Conservation (phyloP, 2,797 vertebrate species). For the Pangasius mekongensis region DNA sequence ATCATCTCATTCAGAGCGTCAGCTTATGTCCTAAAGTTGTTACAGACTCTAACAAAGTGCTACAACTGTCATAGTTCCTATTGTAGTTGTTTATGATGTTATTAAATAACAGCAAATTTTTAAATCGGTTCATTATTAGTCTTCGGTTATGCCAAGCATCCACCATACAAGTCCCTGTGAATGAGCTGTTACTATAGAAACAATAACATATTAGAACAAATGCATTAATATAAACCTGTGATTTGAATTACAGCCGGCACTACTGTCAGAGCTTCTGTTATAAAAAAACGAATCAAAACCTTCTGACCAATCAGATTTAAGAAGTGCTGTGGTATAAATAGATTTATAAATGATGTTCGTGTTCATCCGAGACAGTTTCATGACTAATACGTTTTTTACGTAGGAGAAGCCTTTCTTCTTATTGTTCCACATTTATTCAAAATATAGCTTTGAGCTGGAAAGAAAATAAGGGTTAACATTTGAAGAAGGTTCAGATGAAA, state of each 20-base stretch:
- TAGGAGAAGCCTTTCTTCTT: neutral
- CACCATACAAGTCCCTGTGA: neutral
- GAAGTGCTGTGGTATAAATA: neutral
- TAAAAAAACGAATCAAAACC: neutral
- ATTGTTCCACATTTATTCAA: neutral
- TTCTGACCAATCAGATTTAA: neutral
- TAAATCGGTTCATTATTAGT: neutral
- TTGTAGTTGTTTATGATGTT: too few relatives aligned
- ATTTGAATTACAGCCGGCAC: neutral
- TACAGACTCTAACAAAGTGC: neutral
- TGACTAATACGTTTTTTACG: neutral
- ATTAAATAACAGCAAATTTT: neutral
- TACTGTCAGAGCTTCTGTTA: neutral
- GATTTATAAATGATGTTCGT: neutral
- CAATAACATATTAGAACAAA: neutral
- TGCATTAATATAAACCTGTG: neutral
- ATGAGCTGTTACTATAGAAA: neutral
- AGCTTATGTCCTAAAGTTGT: neutral
- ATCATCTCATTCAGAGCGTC: neutral
- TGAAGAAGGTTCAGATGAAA: neutral
- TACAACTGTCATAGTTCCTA: neutral
- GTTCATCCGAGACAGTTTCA: neutral
- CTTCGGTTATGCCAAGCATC: neutral
- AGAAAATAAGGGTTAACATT: neutral
- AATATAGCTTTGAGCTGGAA: neutral